Evolutionary conservation across 1,140 invertebrate genomes (phyloP).

Genomic region (Caenorhabditis remanei): DNA sequence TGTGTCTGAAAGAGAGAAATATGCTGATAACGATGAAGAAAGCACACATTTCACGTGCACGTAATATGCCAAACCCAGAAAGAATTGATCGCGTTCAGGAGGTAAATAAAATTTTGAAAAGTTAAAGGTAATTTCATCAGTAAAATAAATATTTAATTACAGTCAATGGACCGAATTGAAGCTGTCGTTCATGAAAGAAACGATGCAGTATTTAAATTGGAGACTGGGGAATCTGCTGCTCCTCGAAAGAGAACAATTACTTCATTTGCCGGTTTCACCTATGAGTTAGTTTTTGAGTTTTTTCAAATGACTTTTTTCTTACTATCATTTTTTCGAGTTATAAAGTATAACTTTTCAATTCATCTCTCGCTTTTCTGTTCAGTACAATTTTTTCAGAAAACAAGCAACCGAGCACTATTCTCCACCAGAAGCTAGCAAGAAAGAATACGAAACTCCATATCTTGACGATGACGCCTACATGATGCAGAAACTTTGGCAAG

Average conservation of each 20-base stretch:
- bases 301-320: neutral
- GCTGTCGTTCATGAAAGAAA: constrained; percentile 91
- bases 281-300: constrained; percentile 70
- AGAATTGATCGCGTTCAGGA: constrained; percentile 88
- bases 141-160: constrained; percentile 56
- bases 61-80: constrained; percentile 93
- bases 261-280: constrained; percentile 76
- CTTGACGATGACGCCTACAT: constrained; percentile 76
- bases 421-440: constrained; percentile 69
- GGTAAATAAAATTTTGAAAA: constrained; percentile 57
- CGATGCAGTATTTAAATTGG: constrained; percentile 88
- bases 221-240: constrained; percentile 87
- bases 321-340: neutral
- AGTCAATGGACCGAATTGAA: constrained; percentile 95
- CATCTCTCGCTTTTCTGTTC: neutral
- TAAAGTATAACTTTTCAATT: no score
- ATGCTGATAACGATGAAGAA: constrained; percentile 97
- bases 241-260: constrained; percentile 73
- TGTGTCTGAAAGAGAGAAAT: constrained; percentile 94
- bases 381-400: constrained; percentile 67
- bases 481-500: constrained; percentile 76
- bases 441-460: constrained; percentile 75
- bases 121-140: neutral
- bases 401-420: constrained; percentile 70
- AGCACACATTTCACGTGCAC: constrained; percentile 83